These are phyloP conservation scores for Lydus trimaculatus DNA, from an alignment of 2,888 invertebrate species.

Conservation along the genomic window DNA sequence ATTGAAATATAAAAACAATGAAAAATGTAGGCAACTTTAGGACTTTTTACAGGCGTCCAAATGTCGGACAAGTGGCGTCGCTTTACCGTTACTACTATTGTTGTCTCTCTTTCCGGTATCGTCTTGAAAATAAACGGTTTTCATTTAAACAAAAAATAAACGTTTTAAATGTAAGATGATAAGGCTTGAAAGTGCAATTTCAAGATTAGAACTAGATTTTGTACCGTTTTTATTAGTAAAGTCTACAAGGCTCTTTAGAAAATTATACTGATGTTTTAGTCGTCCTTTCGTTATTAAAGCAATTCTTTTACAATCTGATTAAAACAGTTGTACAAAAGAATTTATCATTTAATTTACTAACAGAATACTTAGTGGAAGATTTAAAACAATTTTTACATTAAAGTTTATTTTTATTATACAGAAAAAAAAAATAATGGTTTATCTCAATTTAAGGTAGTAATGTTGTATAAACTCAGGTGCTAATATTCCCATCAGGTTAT, in stretches of 20 bases:
- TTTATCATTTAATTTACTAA: background rate
- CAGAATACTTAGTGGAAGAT: background rate
- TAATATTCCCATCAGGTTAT: background rate
- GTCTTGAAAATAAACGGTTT: background rate
- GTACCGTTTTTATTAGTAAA: too few relatives aligned
- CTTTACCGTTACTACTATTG: background rate
- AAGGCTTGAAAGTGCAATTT: background rate
- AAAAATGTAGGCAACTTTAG: background rate
- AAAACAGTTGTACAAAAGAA: background rate
- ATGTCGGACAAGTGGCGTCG: slow-evolving; percentile 16
- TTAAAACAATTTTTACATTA: background rate
- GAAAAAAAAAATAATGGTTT: background rate
- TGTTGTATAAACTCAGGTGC: background rate
- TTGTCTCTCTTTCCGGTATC: background rate
- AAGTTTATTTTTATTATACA: background rate
- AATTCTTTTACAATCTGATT: background rate
- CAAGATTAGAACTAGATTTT: too few relatives aligned
- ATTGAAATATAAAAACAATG: too few relatives aligned
- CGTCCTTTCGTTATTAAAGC: background rate
- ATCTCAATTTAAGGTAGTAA: background rate
- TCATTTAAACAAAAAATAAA: background rate
- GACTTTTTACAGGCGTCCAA: slow-evolving; percentile 24
- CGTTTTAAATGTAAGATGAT: background rate
- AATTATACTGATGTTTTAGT: background rate
- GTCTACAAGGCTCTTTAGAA: too few relatives aligned